A percentile compares a stretch with the other conserved stretches of the same genome.
phyloP scores from a whole-genome alignment of 1,140 invertebrate genomes.

The Carposina sasakii region DNA sequence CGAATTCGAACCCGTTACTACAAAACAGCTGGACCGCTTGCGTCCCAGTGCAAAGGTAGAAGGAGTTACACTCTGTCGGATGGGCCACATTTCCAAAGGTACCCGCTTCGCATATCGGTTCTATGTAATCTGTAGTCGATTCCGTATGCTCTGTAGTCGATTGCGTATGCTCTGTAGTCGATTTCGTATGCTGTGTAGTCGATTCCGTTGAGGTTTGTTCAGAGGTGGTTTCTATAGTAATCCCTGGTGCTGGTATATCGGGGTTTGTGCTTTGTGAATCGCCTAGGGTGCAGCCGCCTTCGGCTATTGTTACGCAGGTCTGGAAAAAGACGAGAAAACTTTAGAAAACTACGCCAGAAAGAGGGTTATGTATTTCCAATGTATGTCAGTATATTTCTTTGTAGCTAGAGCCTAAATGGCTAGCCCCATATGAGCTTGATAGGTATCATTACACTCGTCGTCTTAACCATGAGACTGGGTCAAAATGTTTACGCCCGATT shows the following conservation, averaged over 20 bases:
- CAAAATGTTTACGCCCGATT: background rate
- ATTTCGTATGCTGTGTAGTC: background rate
- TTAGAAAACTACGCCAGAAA: background rate
- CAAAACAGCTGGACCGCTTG: background rate
- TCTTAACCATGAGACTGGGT: background rate
- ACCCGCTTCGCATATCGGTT: background rate
- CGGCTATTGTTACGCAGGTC: background rate
- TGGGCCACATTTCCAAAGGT: background rate
- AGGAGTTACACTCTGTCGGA: background rate
- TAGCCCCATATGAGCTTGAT: background rate
- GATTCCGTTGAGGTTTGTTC: background rate
- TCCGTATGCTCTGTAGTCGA: background rate
- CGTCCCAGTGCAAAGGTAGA: background rate
- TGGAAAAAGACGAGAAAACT: background rate
- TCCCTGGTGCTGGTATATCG: background rate
- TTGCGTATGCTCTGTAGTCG: background rate
- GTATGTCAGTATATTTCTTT: background rate
- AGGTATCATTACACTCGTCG: background rate
- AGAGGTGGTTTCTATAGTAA: background rate
- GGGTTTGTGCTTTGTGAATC: background rate
- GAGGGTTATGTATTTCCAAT: background rate
- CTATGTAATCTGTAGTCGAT: background rate
- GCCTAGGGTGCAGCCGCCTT: background rate
- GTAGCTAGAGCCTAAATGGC: background rate
- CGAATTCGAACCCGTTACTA: background rate